Percentiles rank a stretch among this genome's conserved stretches.
These are phyloP conservation scores for Papilio glaucus DNA, from an alignment of 1,140 invertebrate genomes.

Conservation along the genomic window DNA sequence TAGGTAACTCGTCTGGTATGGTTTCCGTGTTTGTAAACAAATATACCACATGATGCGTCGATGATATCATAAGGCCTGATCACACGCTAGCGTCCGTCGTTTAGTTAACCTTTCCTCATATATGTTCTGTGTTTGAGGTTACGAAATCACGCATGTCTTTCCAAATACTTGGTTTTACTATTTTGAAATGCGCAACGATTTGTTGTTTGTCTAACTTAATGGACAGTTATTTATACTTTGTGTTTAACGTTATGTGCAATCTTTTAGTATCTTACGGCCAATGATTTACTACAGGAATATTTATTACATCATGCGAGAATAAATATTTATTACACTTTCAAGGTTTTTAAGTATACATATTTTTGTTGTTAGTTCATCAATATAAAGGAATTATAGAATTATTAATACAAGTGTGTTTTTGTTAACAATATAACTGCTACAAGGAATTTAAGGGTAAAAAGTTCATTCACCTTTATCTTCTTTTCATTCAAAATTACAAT, in stretches of 20 bases:
- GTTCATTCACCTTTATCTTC: too few species aligned
- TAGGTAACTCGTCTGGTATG: conserved; percentile 24
- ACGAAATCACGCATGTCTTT: background rate
- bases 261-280: conserved; percentile 15
- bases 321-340: conserved; percentile 21
- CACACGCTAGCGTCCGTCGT: background rate
- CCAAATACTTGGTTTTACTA: conserved; percentile 20
- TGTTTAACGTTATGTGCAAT: conserved; percentile 5
- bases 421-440: too few species aligned
- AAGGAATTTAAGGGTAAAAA: too few species aligned
- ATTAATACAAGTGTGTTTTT: background rate
- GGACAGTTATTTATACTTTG: conserved; percentile 14
- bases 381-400: background rate
- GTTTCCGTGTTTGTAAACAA: conserved; percentile 37
- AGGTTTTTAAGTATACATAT: background rate
- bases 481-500: too few species aligned
- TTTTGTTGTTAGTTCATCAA: background rate
- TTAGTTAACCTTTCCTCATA: background rate
- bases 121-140: background rate
- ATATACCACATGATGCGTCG: background rate
- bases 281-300: background rate
- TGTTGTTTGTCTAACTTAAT: conserved; percentile 38
- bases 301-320: conserved; percentile 6
- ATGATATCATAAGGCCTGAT: conserved; percentile 7
- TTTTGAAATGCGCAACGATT: conserved; percentile 27